Percentiles rank a stretch among this genome's conserved stretches.
phyloP scores from a whole-genome alignment of 2,888 invertebrate genomes.

The Lomographa bimaculata region DNA sequence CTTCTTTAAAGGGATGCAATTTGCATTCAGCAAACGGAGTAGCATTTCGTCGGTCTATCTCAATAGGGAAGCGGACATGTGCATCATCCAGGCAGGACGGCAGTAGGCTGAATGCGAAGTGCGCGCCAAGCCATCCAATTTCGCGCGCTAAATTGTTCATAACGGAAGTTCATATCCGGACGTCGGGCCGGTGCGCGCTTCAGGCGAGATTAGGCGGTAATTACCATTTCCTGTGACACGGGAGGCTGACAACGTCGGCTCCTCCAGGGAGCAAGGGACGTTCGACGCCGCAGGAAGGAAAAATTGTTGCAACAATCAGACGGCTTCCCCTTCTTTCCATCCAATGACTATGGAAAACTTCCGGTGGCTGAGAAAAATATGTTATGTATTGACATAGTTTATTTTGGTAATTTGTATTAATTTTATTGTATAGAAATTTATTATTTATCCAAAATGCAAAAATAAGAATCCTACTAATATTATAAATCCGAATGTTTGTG shows the following conservation, averaged over 20 bases:
- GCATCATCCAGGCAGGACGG: slow-evolving; percentile 45
- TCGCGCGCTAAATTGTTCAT: slow-evolving; percentile 91
- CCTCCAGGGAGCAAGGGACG: slow-evolving; percentile 39
- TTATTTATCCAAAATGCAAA: too few species aligned
- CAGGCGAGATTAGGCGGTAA: slow-evolving; percentile 84
- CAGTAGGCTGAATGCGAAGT: slow-evolving; percentile 65
- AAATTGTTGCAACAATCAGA: slow-evolving; percentile 50
- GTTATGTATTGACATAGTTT: too few species aligned
- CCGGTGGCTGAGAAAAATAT: background rate
- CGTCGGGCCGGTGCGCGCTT: slow-evolving; percentile 77
- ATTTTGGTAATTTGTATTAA: too few species aligned
- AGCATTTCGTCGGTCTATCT: slow-evolving; percentile 38
- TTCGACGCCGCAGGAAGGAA: slow-evolving; percentile 53
- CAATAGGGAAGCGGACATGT: slow-evolving; percentile 61
- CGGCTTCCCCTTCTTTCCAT: slow-evolving; percentile 30
- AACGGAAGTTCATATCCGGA: slow-evolving; percentile 95
- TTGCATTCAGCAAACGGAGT: slow-evolving; percentile 15
- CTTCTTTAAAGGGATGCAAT: slow-evolving; percentile 4
- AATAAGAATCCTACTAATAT: too few species aligned
- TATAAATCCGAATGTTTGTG: too few species aligned
- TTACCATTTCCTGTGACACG: slow-evolving; percentile 82
- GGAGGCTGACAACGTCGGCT: slow-evolving; percentile 66
- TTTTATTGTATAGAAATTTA: too few species aligned
- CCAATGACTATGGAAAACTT: slow-evolving; percentile 2
- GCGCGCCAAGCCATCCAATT: slow-evolving; percentile 81